Evolutionary conservation across 2,797 vertebrate genomes (phyloP).

Genomic region (Alca torda): DNA sequence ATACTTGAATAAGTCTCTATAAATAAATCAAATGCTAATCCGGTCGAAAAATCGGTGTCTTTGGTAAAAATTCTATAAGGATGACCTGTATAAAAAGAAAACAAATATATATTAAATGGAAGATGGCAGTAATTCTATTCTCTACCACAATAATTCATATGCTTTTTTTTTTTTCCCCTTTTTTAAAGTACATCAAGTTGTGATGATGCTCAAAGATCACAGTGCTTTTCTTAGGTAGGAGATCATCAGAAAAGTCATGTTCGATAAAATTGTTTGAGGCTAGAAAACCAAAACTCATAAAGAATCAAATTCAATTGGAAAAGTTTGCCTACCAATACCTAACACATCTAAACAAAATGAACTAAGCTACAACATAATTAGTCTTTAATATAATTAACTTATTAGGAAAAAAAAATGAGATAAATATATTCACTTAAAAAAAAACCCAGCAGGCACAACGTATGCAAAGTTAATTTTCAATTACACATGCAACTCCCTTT

Average conservation of each 20-base stretch:
- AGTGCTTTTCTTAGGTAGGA: slow-evolving; percentile 73
- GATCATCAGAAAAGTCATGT: slow-evolving; percentile 78
- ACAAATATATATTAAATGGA: slow-evolving; percentile 44
- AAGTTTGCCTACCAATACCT: background rate
- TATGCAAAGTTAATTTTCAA: background rate
- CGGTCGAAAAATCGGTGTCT: slow-evolving; percentile 99
- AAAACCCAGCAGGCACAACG: background rate
- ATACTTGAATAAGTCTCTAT: slow-evolving; percentile 82
- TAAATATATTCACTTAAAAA: background rate
- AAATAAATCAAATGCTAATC: slow-evolving; percentile 85
- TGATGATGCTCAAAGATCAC: background rate
- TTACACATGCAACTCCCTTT: background rate
- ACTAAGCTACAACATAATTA: background rate
- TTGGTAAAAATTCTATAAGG: slow-evolving; percentile 99
- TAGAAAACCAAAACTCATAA: background rate
- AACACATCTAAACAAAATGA: background rate
- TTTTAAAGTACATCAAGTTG: background rate
- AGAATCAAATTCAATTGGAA: background rate
- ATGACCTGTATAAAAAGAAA: slow-evolving; percentile 87
- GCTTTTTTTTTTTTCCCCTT: background rate
- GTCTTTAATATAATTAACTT: background rate
- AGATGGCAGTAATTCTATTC: background rate
- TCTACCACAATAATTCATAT: background rate
- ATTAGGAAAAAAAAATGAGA: background rate
- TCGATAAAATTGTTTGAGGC: slow-evolving; percentile 55